A percentile compares a stretch with the other conserved stretches of the same genome.
Evolutionary conservation across 2,888 invertebrate genomes (phyloP).

Genomic region (Nomada flava): DNA sequence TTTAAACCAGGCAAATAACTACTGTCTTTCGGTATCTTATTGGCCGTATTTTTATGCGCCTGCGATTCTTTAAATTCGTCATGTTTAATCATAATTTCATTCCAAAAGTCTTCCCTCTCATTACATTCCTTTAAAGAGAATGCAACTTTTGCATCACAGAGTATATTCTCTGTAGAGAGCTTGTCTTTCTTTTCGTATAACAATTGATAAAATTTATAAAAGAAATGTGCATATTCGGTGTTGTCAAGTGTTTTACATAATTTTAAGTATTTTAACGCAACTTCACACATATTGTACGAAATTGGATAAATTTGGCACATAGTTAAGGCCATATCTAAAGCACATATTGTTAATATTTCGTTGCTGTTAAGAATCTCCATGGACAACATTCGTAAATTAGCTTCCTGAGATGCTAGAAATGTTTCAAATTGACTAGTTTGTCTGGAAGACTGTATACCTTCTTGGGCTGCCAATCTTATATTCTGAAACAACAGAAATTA

Average conservation of each 20-base stretch:
- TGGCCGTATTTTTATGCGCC: conserved; percentile 36
- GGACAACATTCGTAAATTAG: conserved; percentile 67
- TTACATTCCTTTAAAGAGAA: conserved; percentile 71
- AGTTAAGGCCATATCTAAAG: conserved; percentile 80
- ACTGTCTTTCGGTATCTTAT: conserved; percentile 38
- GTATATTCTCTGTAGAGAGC: conserved; percentile 65
- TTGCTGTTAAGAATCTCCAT: conserved; percentile 62
- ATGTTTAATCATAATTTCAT: conserved; percentile 65
- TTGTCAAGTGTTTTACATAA: conserved; percentile 69
- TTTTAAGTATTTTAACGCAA: conserved; percentile 78
- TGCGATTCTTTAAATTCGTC: conserved; percentile 49
- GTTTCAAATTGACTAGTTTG: conserved; percentile 79
- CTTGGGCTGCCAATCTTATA: conserved; percentile 77
- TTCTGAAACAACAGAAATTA: conserved; percentile 70
- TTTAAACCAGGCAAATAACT: conserved; percentile 57
- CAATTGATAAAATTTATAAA: conserved; percentile 71
- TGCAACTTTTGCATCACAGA: conserved; percentile 75
- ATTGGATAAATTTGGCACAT: conserved; percentile 68
- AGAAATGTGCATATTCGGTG: conserved; percentile 71
- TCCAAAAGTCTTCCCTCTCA: conserved; percentile 76
- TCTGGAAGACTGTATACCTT: conserved; percentile 78
- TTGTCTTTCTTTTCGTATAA: conserved; percentile 70
- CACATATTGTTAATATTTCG: conserved; percentile 76
- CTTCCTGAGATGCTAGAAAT: conserved; percentile 80
- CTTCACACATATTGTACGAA: conserved; percentile 77